Percentiles rank a stretch among this genome's conserved stretches.
Evolutionary conservation across 2,797 vertebrate species (phyloP).

Genomic region (Urosaurus nigricauda): DNA sequence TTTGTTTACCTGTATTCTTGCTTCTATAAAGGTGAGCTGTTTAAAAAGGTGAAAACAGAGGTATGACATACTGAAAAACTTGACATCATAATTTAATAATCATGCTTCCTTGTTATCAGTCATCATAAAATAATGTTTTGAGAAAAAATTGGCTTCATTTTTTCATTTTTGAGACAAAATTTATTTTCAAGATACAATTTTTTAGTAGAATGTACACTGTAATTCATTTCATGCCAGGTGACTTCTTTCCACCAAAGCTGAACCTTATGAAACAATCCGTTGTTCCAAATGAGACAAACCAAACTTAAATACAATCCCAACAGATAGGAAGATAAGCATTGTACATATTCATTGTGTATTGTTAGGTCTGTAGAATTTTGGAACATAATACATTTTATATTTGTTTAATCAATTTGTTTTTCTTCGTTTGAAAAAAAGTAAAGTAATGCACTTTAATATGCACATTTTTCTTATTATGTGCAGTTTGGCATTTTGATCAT

Average conservation of each 20-base stretch:
- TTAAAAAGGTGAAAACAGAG: conserved; percentile 47
- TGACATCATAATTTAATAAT: not conserved
- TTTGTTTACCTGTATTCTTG: conserved; percentile 52
- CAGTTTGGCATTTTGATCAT: conserved; percentile 63
- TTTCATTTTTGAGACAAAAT: conserved; percentile 30
- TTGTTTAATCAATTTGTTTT: conserved; percentile 32
- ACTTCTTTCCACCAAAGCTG: conserved; percentile 47
- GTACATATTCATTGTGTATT: conserved; percentile 52
- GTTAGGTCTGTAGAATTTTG: conserved; percentile 48
- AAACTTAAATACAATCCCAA: conserved; percentile 63
- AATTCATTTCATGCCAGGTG: conserved; percentile 43
- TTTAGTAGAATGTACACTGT: conserved; percentile 48
- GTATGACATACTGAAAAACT: conserved; percentile 33
- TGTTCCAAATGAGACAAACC: conserved; percentile 44
- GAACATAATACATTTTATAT: conserved; percentile 42
- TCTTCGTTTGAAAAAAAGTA: conserved; percentile 40
- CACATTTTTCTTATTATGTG: conserved; percentile 71
- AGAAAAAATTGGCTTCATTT: conserved; percentile 38
- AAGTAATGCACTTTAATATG: conserved; percentile 77
- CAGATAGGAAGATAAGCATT: conserved; percentile 34
- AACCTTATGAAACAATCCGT: conserved; percentile 27
- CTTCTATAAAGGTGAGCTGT: conserved; percentile 51
- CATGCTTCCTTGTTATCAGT: conserved; percentile 19
- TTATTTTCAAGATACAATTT: not conserved
- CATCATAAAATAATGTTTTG: conserved; percentile 6